Evolutionary conservation across 37 sponge, comb jelly and placozoan species (phyloP).

Genomic region (Eunapius fragilis): DNA sequence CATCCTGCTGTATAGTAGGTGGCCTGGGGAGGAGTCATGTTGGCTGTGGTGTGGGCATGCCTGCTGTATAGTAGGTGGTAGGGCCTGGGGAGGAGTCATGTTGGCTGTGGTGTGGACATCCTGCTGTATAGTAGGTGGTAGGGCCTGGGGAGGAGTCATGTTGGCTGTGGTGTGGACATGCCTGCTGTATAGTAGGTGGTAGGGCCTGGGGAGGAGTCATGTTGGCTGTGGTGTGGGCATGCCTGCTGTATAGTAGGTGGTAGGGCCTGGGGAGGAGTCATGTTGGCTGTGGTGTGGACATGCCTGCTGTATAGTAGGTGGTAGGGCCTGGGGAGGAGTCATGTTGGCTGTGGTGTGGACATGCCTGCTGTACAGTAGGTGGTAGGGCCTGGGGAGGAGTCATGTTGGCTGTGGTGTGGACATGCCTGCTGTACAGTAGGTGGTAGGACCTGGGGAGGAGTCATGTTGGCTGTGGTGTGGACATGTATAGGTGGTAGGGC

Average conservation of each 20-base stretch:
- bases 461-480: too few species aligned
- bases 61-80: constrained; percentile 24
- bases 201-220: not conserved
- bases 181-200: constrained; percentile 28
- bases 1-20: too few species aligned
- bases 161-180: constrained; percentile 55
- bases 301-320: constrained; percentile 29
- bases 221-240: constrained; percentile 51
- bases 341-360: constrained; percentile 45
- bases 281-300: constrained; percentile 53
- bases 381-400: not conserved
- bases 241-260: constrained; percentile 27
- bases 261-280: not conserved
- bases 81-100: not conserved
- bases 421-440: constrained; percentile 43
- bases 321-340: not conserved
- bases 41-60: constrained; percentile 57
- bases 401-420: constrained; percentile 38
- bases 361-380: constrained; percentile 37
- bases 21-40: not conserved
- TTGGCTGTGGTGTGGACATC: constrained; percentile 57
- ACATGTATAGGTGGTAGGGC: too few species aligned
- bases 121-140: constrained; percentile 24
- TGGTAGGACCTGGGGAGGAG: not conserved
- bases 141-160: not conserved